Evolutionary conservation across 2,888 invertebrate genomes (phyloP).

Genomic region (Dynastes hyllus): DNA sequence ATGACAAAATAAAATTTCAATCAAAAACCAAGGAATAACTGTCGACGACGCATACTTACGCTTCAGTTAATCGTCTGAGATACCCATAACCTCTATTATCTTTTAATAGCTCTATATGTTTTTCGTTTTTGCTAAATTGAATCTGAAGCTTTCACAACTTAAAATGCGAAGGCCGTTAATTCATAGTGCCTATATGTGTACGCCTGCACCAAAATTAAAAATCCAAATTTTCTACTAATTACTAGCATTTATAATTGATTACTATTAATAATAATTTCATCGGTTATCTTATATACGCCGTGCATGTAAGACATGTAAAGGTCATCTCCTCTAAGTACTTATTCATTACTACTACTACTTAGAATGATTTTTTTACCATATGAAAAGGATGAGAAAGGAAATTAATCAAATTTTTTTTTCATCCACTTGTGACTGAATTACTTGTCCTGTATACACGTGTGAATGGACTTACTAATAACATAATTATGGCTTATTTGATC

Average conservation of each 20-base stretch:
- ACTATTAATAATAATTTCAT: slow-evolving; percentile 14
- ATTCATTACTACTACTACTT: background rate
- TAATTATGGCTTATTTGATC: background rate
- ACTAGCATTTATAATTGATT: slow-evolving; percentile 11
- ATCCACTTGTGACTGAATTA: background rate
- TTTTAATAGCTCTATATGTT: background rate
- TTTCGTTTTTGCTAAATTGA: slow-evolving; percentile 23
- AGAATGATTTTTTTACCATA: background rate
- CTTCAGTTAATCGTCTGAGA: no score
- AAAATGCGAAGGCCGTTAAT: slow-evolving; percentile 28
- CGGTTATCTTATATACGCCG: background rate
- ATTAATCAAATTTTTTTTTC: background rate
- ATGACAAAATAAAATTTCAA: no score
- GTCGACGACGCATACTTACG: no score
- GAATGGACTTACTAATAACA: background rate
- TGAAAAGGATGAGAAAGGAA: background rate
- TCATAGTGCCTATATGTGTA: background rate
- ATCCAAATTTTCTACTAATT: slow-evolving; percentile 9
- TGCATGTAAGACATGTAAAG: background rate
- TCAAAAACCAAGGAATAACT: no score
- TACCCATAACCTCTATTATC: background rate
- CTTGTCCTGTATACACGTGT: background rate
- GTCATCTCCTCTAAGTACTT: background rate
- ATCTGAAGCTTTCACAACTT: slow-evolving; percentile 9
- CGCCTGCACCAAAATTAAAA: slow-evolving; percentile 5